A percentile compares a stretch with the other conserved stretches of the same genome.
Evolutionary conservation across 2,113 vertebrate species (phyloP).

Genomic region (Ciconia boyciana): DNA sequence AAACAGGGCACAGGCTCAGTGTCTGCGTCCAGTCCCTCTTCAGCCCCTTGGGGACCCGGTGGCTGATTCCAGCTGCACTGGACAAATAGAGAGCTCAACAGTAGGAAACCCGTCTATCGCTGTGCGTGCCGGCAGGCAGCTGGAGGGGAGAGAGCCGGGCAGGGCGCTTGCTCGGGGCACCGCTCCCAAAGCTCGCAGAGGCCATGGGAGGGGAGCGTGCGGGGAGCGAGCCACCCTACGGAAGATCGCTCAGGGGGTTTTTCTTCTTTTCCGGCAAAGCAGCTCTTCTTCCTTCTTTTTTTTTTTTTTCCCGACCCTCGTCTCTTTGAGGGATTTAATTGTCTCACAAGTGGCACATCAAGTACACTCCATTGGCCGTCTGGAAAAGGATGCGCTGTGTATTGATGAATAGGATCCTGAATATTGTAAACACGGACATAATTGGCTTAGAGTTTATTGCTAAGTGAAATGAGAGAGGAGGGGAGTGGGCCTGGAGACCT

Average conservation of each 20-base stretch:
- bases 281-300: neutral
- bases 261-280: constrained; percentile 22
- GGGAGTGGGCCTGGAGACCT: constrained; percentile 47
- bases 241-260: neutral
- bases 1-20: neutral
- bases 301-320: neutral
- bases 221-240: neutral
- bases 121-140: neutral
- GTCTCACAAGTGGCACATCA: constrained; percentile 52
- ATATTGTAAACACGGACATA: constrained; percentile 33
- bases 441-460: constrained; percentile 53
- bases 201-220: neutral
- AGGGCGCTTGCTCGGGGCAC: neutral
- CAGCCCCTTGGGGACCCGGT: neutral
- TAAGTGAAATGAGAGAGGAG: constrained; percentile 51
- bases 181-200: neutral
- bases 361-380: constrained; percentile 41
- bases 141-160: neutral
- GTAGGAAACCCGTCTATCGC: neutral
- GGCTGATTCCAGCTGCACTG: neutral
- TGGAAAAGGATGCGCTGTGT: neutral
- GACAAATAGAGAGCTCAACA: neutral
- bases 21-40: neutral
- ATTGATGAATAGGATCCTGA: constrained; percentile 39
- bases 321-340: constrained; percentile 62